Evolutionary conservation across 2,113 vertebrate genomes (phyloP).

Genomic region (Chamaea fasciata): DNA sequence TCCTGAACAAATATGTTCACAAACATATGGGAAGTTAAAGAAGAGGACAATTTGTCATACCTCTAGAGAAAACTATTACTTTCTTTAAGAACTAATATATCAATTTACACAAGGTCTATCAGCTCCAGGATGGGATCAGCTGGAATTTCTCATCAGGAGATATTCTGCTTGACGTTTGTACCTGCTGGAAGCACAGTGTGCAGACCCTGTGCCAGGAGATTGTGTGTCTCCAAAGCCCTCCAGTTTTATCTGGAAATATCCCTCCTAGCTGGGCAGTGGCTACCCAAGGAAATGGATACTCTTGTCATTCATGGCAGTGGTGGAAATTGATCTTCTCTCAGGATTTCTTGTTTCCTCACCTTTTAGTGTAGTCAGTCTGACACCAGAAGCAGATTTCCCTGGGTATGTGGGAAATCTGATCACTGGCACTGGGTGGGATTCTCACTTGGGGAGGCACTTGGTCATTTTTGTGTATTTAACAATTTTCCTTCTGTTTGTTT

Average conservation of each 20-base stretch:
- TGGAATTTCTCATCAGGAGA: neutral
- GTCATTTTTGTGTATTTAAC: neutral
- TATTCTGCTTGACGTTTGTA: neutral
- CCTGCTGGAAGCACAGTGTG: accelerated
- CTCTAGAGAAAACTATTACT: neutral
- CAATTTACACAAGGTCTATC: neutral
- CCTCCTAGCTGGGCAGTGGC: neutral
- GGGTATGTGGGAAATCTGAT: neutral
- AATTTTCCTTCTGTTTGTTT: neutral
- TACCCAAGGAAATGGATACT: neutral
- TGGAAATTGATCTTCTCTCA: neutral
- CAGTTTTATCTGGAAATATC: neutral
- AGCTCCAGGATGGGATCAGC: neutral
- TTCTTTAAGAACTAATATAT: neutral
- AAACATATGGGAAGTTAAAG: neutral
- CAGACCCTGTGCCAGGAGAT: accelerated
- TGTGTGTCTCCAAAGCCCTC: neutral
- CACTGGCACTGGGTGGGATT: neutral
- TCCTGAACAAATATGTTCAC: neutral
- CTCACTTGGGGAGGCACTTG: neutral
- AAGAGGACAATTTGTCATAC: neutral
- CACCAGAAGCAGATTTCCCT: neutral
- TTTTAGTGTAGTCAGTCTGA: neutral
- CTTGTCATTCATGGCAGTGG: accelerated
- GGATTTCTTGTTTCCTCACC: neutral